Base-by-base conservation (phyloP, 35 echinoderm and acorn worm genomes). In the Eucidaris tribuloides region DNA sequence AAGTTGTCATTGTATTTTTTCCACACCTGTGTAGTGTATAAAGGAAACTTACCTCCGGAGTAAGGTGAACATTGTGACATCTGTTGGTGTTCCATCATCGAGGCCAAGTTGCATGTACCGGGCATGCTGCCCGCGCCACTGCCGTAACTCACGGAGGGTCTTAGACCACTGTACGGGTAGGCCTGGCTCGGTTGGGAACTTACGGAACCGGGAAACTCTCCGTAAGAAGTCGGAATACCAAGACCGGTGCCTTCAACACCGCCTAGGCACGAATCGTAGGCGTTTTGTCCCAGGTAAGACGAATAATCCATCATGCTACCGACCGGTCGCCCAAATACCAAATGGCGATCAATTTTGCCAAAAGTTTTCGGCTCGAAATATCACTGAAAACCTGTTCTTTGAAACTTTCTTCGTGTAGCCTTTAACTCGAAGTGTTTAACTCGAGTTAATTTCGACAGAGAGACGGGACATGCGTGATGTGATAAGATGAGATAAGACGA, bases 291-390 rank as follows among this genome's bases (percentile, higher is more conserved):
- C 37, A 99, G 71, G 81, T 99, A 96, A 4, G 92, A 91, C 23
- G 94, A 97, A 78, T 99, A 99, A 93, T 99, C 96, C 96, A 99
- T 99, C 94, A 87, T 97, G 82, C 62, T 43, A 42, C 28, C 38
- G 19, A 80, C 23, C 24, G 37, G 44, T 7, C 68, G 68, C 24
- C 68, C 20, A 74, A 74, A 74, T 6, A 74, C 68, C 40, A 44
- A 6, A 25, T 74, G 68, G 25, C 68, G 33, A 41, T 74, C 34
- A 74, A 74, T 74, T 41, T 74, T 44, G 68, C 34, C 68, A 36
- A 74, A 74, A 74, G 38, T 74, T 7, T 34, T 64, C n/a, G n/a
- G n/a, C n/a, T n/a, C n/a, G n/a, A n/a, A n/a, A n/a, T n/a, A n/a
- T n/a, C 48, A 52, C 9, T 52, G 9, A 52, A 52, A 11, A 52